Evolutionary conservation across 2,888 invertebrate genomes (phyloP).

Genomic region (Taphrorychus bicolor): DNA sequence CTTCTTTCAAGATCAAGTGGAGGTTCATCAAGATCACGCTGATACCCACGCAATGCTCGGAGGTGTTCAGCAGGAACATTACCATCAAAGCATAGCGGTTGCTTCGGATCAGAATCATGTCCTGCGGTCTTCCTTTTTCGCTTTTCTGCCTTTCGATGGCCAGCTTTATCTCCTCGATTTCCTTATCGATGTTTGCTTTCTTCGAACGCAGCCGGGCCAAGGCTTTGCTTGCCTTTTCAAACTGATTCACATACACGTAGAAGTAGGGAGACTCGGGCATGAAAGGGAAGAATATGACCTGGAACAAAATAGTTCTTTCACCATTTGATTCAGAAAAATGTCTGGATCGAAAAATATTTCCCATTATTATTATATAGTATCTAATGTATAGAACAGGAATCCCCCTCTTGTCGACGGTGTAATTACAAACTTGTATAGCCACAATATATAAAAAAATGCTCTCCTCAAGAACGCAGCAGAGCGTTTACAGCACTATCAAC

Average conservation of each 20-base stretch:
- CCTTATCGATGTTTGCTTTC: constrained; percentile 49
- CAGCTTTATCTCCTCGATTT: constrained; percentile 50
- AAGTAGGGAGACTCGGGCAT: constrained; percentile 59
- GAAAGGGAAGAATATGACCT: constrained; percentile 53
- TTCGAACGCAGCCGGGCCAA: constrained; percentile 49
- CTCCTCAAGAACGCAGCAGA: too few species aligned
- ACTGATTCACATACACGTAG: constrained; percentile 50
- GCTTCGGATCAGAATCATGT: constrained; percentile 53
- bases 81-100: constrained; percentile 56
- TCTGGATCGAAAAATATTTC: too few species aligned
- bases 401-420: too few species aligned
- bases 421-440: too few species aligned
- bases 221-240: constrained; percentile 51
- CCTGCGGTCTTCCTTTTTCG: constrained; percentile 54
- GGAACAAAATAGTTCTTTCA: too few species aligned
- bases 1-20: constrained; percentile 55
- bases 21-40: constrained; percentile 58
- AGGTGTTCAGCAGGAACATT: constrained; percentile 55
- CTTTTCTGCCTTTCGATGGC: constrained; percentile 54
- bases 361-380: too few species aligned
- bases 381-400: too few species aligned
- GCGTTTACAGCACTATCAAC: too few species aligned
- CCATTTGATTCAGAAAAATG: too few species aligned
- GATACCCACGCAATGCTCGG: constrained; percentile 57
- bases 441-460: too few species aligned